Conservation (phyloP, 2,797 vertebrate genomes). For the Echiichthys vipera region DNA sequence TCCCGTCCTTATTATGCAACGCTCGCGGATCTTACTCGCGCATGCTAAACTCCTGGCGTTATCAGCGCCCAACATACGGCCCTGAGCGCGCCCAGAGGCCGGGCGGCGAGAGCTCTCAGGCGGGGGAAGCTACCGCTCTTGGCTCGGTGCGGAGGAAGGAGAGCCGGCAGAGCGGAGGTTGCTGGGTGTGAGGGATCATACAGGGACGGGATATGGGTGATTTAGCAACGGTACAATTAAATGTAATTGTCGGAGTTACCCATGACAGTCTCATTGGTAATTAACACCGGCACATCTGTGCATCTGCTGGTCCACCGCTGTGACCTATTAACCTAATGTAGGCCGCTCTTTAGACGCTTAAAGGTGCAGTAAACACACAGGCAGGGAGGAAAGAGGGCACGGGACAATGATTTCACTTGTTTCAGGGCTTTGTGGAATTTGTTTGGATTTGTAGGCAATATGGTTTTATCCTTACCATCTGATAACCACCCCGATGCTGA, state of each 20-base stretch:
- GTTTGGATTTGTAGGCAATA: conserved; percentile 40
- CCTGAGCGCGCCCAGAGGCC: conserved; percentile 69
- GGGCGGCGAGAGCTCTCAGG: conserved; percentile 60
- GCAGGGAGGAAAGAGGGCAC: background rate
- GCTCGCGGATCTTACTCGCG: conserved; percentile 54
- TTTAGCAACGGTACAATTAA: conserved; percentile 69
- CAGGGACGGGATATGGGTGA: conserved; percentile 53
- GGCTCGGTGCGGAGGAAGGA: conserved; percentile 53
- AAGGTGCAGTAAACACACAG: conserved; percentile 34
- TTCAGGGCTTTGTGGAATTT: conserved; percentile 38
- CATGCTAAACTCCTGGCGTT: conserved; percentile 69
- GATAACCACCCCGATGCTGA: conserved; percentile 49
- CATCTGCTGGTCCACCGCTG: conserved; percentile 59
- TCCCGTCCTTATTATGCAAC: conserved; percentile 67
- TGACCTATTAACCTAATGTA: conserved; percentile 59
- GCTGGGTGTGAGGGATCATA: conserved; percentile 19
- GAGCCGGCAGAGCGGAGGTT: conserved; percentile 46
- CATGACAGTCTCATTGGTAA: conserved; percentile 71
- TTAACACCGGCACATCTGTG: conserved; percentile 74
- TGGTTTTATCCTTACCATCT: conserved; percentile 38
- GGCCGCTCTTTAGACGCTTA: conserved; percentile 15
- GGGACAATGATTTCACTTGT: conserved; percentile 9
- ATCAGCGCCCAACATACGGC: conserved; percentile 82
- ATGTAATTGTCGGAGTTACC: conserved; percentile 67
- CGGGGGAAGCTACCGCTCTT: conserved; percentile 46